These are phyloP conservation scores for Clitarchus hookeri DNA, from an alignment of 2,888 invertebrate species.

Conservation along the genomic window DNA sequence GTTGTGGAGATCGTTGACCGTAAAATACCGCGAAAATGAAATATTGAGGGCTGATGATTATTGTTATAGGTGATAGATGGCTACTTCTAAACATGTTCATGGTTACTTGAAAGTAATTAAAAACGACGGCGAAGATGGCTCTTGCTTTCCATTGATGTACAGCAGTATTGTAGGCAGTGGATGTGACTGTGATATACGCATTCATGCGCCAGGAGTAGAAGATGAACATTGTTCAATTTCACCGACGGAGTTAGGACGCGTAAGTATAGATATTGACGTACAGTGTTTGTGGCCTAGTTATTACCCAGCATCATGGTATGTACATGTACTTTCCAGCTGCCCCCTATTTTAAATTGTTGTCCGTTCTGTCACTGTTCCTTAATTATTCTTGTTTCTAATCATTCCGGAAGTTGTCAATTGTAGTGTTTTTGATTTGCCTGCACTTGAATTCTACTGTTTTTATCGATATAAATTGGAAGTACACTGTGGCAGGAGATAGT, in stretches of 20 bases:
- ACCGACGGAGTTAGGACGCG: background rate
- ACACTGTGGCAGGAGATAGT: too few relatives aligned
- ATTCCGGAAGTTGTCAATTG: too few relatives aligned
- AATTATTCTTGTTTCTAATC: too few relatives aligned
- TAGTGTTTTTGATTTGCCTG: too few relatives aligned
- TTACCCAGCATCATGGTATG: too few relatives aligned
- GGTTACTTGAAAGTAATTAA: slow-evolving; percentile 20
- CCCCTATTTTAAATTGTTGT: too few relatives aligned
- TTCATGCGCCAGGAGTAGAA: slow-evolving; percentile 1
- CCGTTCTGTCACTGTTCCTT: too few relatives aligned
- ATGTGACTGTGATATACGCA: background rate
- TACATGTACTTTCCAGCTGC: too few relatives aligned
- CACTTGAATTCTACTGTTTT: too few relatives aligned
- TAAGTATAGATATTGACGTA: background rate
- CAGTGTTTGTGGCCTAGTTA: too few relatives aligned
- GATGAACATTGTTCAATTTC: slow-evolving; percentile 19
- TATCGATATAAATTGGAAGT: too few relatives aligned
- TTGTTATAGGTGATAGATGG: background rate
- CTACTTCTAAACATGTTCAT: background rate
- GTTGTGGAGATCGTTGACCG: background rate
- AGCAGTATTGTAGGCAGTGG: slow-evolving; percentile 21
- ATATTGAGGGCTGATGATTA: background rate
- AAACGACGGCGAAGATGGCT: slow-evolving; percentile 9
- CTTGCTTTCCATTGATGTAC: slow-evolving; percentile 20
- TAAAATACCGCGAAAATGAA: background rate